Conservation (phyloP, 2,797 vertebrate species). For the Nasua narica region DNA sequence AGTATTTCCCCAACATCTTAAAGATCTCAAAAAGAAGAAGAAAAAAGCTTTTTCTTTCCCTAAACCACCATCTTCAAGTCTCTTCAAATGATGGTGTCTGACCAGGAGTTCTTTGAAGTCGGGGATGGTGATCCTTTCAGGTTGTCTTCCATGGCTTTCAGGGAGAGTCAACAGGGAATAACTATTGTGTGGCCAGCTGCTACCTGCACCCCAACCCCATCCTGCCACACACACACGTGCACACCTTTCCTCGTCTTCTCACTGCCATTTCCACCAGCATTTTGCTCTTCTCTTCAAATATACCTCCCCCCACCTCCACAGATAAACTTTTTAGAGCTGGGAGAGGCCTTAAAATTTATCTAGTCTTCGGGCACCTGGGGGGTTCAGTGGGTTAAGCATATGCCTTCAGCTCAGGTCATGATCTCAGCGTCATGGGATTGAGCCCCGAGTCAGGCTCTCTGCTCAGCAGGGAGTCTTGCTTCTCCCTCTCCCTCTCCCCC, state of each 20-base stretch:
- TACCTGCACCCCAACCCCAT: background rate
- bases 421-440: background rate
- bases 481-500: too few relatives aligned
- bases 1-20: background rate
- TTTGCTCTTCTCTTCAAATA: background rate
- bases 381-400: background rate
- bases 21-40: background rate
- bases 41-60: background rate
- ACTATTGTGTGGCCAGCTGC: background rate
- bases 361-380: background rate
- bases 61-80: background rate
- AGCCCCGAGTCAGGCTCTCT: fast-evolving
- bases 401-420: background rate
- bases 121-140: background rate
- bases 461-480: background rate
- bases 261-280: background rate
- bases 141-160: background rate
- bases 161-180: background rate
- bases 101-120: background rate
- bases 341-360: background rate
- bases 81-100: background rate
- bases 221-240: too few relatives aligned
- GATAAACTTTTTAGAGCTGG: background rate
- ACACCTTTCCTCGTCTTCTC: background rate
- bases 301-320: too few relatives aligned